Base-by-base conservation (phyloP, 2,888 invertebrate species). In the Eilema sororculum region DNA sequence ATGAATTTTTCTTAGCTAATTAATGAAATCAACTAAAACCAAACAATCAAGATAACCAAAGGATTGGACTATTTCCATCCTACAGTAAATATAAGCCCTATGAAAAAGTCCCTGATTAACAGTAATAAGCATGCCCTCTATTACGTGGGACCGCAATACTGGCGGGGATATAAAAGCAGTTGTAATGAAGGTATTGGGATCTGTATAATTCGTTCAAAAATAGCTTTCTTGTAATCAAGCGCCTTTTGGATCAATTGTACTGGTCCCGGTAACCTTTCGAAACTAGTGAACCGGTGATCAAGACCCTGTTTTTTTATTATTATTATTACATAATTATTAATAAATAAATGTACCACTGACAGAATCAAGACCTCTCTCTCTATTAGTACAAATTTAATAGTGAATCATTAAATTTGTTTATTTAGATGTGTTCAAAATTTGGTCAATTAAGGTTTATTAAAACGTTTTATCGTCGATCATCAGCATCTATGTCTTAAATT, bases 401-500 rank as follows among this genome's bases (percentile, higher is more conserved):
- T 67, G 30, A 60, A 60, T n/a, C 28, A 20, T 60, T 30, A 60
- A 33, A 24, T 10, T 65, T 8, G 24, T 71, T 61, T 62, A 71
- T 74, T 74, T 16, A 64, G 62, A 68, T 80, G 79, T 83, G 79
- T 85, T 81, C 74, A 73, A 75, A 58, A 70, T 71, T 71, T 70
- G 76, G 86, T 85, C 86, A 86, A 85, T 87, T 87, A 73, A 64
- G 30, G 65, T 66, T 76, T 69, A 68, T 64, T 68, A 63, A 65
- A 66, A 74, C n/a, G 2, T 52, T 52, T 58, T 25, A 58, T 24
- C 57, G 24, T 24, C 24, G 1, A 58, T 58, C 25, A 2, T 60
- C 28, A 61, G 13, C 67, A 59, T 37, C 22, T 57, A 60, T 66
- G 46, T 59, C 57, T 41, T 65, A 65, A 70, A 63, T 69, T 69